These are phyloP conservation scores for Trachelus iudaicus DNA, from an alignment of 2,888 invertebrate genomes.

Conservation along the genomic window DNA sequence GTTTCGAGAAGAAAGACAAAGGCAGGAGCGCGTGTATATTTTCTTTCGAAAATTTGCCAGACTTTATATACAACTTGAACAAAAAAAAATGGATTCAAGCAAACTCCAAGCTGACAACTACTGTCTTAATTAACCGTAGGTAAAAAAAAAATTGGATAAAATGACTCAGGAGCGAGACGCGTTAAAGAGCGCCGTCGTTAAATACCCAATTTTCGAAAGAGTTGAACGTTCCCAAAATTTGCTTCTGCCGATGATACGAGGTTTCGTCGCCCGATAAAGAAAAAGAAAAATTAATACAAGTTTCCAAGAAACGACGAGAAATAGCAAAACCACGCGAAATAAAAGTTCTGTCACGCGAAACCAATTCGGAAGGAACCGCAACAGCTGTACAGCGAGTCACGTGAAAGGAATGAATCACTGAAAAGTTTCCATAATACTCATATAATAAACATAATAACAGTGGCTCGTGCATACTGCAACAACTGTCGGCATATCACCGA, in stretches of 20 bases:
- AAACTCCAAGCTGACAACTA: not conserved
- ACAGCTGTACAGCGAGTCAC: slow-evolving; percentile 33
- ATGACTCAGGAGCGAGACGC: not conserved
- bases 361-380: slow-evolving; percentile 14
- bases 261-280: not conserved
- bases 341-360: not conserved
- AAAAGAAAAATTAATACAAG: not conserved
- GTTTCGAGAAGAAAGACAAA: not conserved
- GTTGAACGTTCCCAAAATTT: not conserved
- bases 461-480: not conserved
- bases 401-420: slow-evolving; percentile 42
- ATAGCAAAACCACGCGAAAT: not conserved
- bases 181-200: not conserved
- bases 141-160: not conserved
- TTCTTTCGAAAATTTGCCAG: not conserved
- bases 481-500: not conserved
- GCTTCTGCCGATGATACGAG: not conserved
- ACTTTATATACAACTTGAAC: not conserved
- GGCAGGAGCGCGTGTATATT: not conserved
- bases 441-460: not conserved
- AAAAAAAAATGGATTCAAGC: not conserved
- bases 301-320: not conserved
- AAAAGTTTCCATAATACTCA: slow-evolving; percentile 43
- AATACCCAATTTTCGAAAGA: not conserved
- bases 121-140: not conserved